Base-by-base conservation (phyloP, 2,113 vertebrate genomes). In the Fregetta grallaria region DNA sequence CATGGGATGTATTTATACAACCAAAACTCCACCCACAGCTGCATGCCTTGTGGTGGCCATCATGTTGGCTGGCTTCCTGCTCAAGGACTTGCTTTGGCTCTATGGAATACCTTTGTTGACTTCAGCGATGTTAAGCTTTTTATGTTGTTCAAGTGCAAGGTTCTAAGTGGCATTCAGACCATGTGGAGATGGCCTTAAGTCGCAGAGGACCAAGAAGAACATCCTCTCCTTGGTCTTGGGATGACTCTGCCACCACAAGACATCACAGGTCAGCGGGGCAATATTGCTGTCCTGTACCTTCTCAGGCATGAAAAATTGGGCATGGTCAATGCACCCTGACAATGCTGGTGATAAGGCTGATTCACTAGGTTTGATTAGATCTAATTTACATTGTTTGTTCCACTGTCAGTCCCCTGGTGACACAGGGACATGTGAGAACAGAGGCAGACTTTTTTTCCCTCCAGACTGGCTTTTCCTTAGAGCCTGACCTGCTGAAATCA, bases 371-470 rank as follows among this genome's bases (percentile, higher is more conserved):
- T 74, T 67, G 72, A 94, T 81, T 92, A 91, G 83, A 91, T 96
- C 91, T 94, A 61, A 53, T 94, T 87, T 86, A 85, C 27, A 23
- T 87, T 91, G 94, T 86, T 96, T 94, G 44, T 91, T 89, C 52
- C 61, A 30, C 72, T 89, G 86, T 91, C 86, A 92, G 56, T 91
- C 49, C 73, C 61, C 56, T 81, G 88, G 87, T 92, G 80, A 76
- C 76, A 87, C 76, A 94, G 88, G 91, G 92, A 72, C n/a, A 53
- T 86, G 61, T 80, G 72, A 91, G 72, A 93, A 56, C 9, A 94
- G 79, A 75, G 13, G 15, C 44, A 77, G 79, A 47, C 8, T 6
- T 68, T 44, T 78, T 52, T 25, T 6, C 58, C 11, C 52, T 67
- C 19, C 38, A 32, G 36, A 61, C 21, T 79, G 52, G 23, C 61